Conservation (phyloP, 2,113 vertebrate species). For the Dicaeum eximium region DNA sequence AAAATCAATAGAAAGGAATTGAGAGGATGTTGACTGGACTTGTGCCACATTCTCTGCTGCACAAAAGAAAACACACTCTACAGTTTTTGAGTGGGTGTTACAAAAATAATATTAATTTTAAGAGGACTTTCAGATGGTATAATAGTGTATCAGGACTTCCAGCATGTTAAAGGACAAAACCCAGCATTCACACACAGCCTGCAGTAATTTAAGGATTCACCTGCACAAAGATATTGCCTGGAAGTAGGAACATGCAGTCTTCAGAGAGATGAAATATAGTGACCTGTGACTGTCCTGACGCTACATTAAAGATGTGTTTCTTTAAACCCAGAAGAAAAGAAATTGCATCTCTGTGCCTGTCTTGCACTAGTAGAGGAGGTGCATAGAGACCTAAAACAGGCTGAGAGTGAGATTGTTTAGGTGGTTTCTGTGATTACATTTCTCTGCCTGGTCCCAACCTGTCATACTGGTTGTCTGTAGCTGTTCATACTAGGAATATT, state of each 20-base stretch:
- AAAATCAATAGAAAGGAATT: neutral
- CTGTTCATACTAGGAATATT: neutral
- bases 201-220: neutral
- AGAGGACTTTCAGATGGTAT: neutral
- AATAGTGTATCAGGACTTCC: neutral
- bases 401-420: neutral
- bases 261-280: neutral
- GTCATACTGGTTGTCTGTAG: neutral
- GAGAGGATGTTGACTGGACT: neutral
- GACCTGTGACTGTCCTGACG: neutral
- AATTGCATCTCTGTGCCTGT: neutral
- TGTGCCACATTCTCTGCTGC: neutral
- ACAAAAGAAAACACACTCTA: neutral
- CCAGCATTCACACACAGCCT: neutral
- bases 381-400: neutral
- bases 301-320: neutral
- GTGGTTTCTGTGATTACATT: neutral
- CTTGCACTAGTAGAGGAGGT: neutral
- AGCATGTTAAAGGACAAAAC: neutral
- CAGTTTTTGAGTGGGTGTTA: neutral
- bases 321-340: neutral
- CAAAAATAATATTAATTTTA: neutral
- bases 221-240: neutral
- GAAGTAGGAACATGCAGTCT: neutral
- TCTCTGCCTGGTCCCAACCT: neutral